A percentile compares a stretch with the other conserved stretches of the same genome.
Evolutionary conservation across 2,797 vertebrate genomes (phyloP).

Genomic region (Cebuella pygmaea): DNA sequence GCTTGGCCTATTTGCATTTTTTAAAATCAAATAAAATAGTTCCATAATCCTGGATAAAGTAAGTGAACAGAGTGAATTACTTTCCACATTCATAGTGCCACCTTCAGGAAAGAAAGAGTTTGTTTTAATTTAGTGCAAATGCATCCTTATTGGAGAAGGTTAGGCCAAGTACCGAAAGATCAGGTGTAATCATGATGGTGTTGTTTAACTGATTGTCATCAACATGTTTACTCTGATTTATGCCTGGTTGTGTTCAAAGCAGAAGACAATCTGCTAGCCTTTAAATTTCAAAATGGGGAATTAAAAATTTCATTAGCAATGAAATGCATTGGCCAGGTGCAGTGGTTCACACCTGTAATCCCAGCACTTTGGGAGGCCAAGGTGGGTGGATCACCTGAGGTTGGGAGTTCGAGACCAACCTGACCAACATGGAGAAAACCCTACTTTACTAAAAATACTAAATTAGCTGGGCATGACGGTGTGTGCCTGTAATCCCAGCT

Average conservation of each 20-base stretch:
- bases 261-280: neutral
- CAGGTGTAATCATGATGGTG: neutral
- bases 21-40: neutral
- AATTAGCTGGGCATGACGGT: too few species aligned
- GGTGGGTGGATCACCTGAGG: too few species aligned
- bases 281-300: neutral
- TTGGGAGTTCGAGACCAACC: too few species aligned
- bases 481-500: too few species aligned
- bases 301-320: neutral
- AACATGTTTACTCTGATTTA: neutral
- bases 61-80: neutral
- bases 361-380: too few species aligned
- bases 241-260: neutral
- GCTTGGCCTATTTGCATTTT: neutral
- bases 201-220: neutral
- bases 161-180: neutral
- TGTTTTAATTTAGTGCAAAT: neutral
- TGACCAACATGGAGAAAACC: too few species aligned
- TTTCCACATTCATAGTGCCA: constrained; percentile 51
- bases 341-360: too few species aligned
- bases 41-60: neutral
- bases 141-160: neutral
- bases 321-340: neutral
- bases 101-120: constrained; percentile 56
- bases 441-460: too few species aligned